These are phyloP conservation scores for Cinclus mexicanus DNA, from an alignment of 2,113 vertebrate genomes.

Conservation along the genomic window DNA sequence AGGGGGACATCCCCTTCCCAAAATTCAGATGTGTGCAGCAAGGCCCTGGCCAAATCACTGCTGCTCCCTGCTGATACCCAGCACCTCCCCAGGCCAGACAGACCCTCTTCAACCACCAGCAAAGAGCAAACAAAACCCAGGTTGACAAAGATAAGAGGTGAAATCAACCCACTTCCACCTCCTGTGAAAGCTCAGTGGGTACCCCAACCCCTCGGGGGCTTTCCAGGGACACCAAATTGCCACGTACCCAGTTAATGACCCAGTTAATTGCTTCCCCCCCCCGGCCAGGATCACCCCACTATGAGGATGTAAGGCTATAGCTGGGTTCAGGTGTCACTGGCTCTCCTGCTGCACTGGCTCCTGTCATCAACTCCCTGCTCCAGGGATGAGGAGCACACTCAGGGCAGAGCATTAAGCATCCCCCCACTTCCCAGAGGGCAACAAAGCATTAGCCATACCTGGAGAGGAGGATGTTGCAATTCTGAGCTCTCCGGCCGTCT, in stretches of 20 bases:
- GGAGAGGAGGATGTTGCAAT: slow-evolving; percentile 98
- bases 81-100: not conserved
- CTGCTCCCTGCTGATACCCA: not conserved
- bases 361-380: not conserved
- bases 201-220: not conserved
- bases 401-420: not conserved
- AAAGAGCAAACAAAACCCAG: not conserved
- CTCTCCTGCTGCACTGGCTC: not conserved
- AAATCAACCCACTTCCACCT: not conserved
- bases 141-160: not conserved
- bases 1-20: not conserved
- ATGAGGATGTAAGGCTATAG: not conserved
- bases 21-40: not conserved
- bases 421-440: fast-evolving
- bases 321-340: not conserved
- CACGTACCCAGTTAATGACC: fast-evolving
- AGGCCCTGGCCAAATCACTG: not conserved
- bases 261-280: not conserved
- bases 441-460: slow-evolving; percentile 74
- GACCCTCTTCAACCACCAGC: not conserved
- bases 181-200: not conserved
- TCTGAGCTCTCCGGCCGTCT: slow-evolving; percentile 95
- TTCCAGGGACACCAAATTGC: not conserved
- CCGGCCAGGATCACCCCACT: fast-evolving
- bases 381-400: not conserved